Conservation (phyloP, 2,797 vertebrate genomes). For the Tenualosa ilisha region DNA sequence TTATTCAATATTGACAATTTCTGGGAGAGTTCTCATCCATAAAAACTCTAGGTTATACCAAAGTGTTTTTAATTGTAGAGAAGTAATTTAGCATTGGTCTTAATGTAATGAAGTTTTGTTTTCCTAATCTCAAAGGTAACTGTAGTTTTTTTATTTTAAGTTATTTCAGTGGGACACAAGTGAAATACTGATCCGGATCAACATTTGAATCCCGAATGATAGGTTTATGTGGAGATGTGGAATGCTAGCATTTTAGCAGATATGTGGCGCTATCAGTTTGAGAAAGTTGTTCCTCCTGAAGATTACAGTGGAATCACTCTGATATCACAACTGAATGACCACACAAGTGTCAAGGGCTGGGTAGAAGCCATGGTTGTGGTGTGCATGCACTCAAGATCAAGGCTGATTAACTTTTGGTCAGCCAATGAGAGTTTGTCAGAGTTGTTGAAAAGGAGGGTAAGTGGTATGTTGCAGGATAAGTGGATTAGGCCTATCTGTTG, state of each 20-base stretch:
- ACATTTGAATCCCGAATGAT: neutral
- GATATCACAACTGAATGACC: neutral
- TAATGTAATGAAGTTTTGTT: neutral
- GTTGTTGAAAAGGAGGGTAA: conserved; percentile 59
- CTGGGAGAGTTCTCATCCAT: too few relatives aligned
- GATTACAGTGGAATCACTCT: neutral
- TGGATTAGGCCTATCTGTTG: conserved; percentile 63
- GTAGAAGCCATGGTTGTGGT: neutral
- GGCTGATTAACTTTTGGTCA: conserved; percentile 60
- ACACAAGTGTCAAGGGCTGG: neutral
- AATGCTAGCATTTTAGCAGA: neutral
- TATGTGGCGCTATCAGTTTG: neutral
- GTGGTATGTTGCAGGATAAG: conserved; percentile 63
- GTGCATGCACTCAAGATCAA: neutral
- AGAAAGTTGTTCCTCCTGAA: neutral
- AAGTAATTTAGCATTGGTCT: neutral
- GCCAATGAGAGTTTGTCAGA: conserved; percentile 48
- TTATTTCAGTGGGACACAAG: neutral
- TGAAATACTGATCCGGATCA: neutral
- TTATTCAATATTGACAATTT: too few relatives aligned
- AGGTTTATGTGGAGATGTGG: neutral
- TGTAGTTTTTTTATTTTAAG: neutral
- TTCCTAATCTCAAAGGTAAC: neutral
- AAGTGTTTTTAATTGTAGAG: too few relatives aligned
- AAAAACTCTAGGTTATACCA: too few relatives aligned